phyloP scores from a whole-genome alignment of 2,888 invertebrate genomes.

The Leptopterna dolabrata region DNA sequence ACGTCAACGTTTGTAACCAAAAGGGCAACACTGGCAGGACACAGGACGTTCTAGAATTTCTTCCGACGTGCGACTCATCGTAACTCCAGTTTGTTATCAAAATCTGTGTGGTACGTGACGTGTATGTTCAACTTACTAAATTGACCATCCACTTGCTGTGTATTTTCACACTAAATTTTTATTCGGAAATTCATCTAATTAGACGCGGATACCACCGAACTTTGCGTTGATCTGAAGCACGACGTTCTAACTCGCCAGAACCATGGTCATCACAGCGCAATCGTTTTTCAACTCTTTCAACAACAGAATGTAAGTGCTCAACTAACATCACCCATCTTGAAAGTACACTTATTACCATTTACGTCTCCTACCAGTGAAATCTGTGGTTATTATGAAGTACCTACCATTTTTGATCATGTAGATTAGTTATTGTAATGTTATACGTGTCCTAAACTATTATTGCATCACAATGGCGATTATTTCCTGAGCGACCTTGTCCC shows the following conservation, averaged over 20 bases:
- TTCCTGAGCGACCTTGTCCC: constrained; percentile 22
- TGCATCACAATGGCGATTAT: constrained; percentile 24
- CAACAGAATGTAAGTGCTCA: constrained; percentile 57
- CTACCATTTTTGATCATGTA: too few relatives aligned
- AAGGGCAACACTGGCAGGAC: neutral
- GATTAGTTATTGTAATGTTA: too few relatives aligned
- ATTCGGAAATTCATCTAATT: neutral
- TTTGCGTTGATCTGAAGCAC: neutral
- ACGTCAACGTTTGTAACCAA: too few relatives aligned
- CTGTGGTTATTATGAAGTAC: too few relatives aligned
- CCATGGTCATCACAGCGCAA: constrained; percentile 50
- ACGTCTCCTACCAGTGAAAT: too few relatives aligned
- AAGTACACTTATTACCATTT: neutral
- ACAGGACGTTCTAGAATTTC: neutral
- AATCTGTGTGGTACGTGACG: neutral
- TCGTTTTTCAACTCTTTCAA: constrained; percentile 58
- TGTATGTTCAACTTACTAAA: neutral
- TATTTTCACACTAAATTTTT: constrained; percentile 7
- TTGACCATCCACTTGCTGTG: neutral
- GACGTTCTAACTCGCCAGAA: neutral
- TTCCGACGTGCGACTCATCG: neutral
- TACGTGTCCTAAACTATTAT: neutral
- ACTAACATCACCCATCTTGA: neutral
- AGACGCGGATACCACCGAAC: neutral
- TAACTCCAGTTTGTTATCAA: constrained; percentile 35